Evolutionary conservation across 1,140 invertebrate genomes (phyloP).

Genomic region (Apocrypta bakeri): DNA sequence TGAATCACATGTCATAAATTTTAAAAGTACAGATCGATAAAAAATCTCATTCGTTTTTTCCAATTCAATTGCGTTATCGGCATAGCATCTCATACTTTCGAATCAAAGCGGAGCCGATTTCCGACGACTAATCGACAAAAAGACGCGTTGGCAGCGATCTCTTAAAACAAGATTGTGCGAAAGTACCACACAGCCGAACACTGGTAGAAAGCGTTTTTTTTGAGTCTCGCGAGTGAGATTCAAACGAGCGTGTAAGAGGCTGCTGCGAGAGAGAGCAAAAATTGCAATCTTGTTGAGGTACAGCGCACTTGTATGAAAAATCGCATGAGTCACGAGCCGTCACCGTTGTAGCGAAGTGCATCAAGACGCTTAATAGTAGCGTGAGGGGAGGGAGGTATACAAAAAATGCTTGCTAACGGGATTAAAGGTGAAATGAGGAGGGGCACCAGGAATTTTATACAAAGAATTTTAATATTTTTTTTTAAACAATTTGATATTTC

Average conservation of each 20-base stretch:
- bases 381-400: neutral
- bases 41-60: neutral
- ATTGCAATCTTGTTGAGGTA: conserved; percentile 8
- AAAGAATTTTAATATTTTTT: too few relatives aligned
- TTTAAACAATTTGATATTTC: too few relatives aligned
- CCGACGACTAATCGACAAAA: conserved; percentile 5
- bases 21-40: neutral
- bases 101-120: neutral
- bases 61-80: neutral
- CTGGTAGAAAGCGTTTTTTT: conserved; percentile 2
- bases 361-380: neutral
- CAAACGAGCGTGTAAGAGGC: conserved; percentile 17
- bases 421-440: too few relatives aligned
- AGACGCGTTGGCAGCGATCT: neutral
- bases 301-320: neutral
- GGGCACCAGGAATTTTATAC: too few relatives aligned
- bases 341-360: conserved; percentile 9
- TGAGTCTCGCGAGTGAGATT: conserved; percentile 1
- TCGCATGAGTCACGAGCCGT: conserved; percentile 16
- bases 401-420: neutral
- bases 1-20: neutral
- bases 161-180: neutral
- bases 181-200: neutral
- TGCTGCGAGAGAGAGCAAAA: neutral
- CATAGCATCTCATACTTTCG: neutral